Evolutionary conservation across 1,140 invertebrate species (phyloP).

Genomic region (Rhysida immarginata): DNA sequence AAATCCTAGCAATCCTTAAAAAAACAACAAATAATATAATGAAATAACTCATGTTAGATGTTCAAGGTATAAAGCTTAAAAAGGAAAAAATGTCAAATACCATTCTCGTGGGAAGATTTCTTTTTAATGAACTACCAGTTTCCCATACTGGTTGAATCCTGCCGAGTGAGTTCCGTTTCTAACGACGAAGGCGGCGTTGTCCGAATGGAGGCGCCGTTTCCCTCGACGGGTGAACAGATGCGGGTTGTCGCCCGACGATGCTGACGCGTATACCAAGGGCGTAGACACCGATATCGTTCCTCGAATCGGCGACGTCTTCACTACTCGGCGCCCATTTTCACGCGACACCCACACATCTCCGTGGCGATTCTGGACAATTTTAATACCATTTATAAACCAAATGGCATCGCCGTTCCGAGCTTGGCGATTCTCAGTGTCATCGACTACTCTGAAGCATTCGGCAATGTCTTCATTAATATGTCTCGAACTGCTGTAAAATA

Average conservation of each 20-base stretch:
- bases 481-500: conserved; percentile 57
- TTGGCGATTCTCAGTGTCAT: background rate
- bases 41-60: too few relatives aligned
- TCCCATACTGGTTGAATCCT: conserved; percentile 69
- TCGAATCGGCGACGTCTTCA: conserved; percentile 52
- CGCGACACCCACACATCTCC: conserved; percentile 12
- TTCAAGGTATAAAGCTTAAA: too few relatives aligned
- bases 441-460: conserved; percentile 38
- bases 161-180: conserved; percentile 73
- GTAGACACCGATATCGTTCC: conserved; percentile 65
- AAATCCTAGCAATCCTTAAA: too few relatives aligned
- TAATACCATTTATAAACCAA: conserved; percentile 12
- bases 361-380: conserved; percentile 10
- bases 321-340: conserved; percentile 1
- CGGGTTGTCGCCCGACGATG: conserved; percentile 59
- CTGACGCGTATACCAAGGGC: conserved; percentile 65
- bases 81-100: too few relatives aligned
- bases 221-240: conserved; percentile 67
- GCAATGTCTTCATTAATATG: conserved; percentile 37
- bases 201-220: conserved; percentile 69
- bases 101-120: too few relatives aligned
- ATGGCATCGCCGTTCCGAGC: conserved; percentile 11
- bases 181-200: conserved; percentile 58
- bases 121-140: conserved; percentile 66
- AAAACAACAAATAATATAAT: too few relatives aligned